Evolutionary conservation across 2,113 vertebrate genomes (phyloP), one percentile per base, ranked within the genome.

Genomic region (Hiodon alosoides): DNA sequence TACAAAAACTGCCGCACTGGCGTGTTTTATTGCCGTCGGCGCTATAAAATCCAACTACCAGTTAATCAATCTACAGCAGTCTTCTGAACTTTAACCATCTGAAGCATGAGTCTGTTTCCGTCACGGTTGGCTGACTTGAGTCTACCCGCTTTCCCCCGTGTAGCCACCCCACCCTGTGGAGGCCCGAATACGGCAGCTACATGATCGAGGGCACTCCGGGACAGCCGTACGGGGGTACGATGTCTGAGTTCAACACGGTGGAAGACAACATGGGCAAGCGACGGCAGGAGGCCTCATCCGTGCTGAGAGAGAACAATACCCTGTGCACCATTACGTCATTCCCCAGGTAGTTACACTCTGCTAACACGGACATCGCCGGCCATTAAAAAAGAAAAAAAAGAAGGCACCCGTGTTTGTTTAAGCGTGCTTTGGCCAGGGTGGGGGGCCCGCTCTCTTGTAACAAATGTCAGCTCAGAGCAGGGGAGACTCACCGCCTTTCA

Each of bases 241-340:
- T 99, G 97, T 97, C 97, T 0, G 97, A 98, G 82, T 99, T 99
- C 83, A 99, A 99, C 88, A 99, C 97, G 0, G 97, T 99, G 2
- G 95, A 99, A 82, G 94, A 94, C 82, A 99, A 99, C 88, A 99
- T 99, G 97, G 92, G 91, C 59, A 95, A 96, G 83, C 90, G 97
- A 71, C 88, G 97, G 5, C 89, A 87, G 76, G 97, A 99, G 81
- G 97, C 95, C 0, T 95, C 93, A 0, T 94, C 94, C 2, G 82
- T 98, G 3, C 87, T 99, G 14, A 89, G 87, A 72, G 85, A 90
- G 71, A 90, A 94, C 64, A 91, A 95, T 79, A 95, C 93, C 2
- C 78, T 99, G 69, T 95, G 94, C 85, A 96, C 95, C 9, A 89
- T 99, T 74, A 99, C 97, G 0, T 90, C 97, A 13, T 99, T 97